A percentile compares a stretch with the other conserved stretches of the same genome.
phyloP scores from a whole-genome alignment of 92 coral and sea anemone genomes.

The Zoanthus sansibaricus region DNA sequence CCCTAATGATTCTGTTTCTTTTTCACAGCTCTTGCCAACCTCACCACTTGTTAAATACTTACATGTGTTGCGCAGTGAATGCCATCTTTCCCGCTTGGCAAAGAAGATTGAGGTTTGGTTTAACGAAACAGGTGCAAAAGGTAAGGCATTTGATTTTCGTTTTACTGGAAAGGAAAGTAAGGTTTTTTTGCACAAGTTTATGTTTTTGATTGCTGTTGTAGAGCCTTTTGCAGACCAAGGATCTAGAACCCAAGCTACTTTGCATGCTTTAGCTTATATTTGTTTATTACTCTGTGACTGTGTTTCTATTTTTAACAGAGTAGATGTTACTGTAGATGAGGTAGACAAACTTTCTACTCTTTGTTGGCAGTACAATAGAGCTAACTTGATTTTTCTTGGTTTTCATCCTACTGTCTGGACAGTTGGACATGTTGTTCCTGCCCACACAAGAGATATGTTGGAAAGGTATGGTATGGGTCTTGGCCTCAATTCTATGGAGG shows the following conservation, averaged over 20 bases:
- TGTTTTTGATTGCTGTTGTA: conserved; percentile 12
- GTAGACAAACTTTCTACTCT: conserved; percentile 25
- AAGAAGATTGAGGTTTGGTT: neutral
- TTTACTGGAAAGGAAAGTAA: neutral
- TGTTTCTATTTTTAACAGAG: conserved; percentile 34
- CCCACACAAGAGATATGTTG: conserved; percentile 3
- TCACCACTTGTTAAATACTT: conserved; percentile 1
- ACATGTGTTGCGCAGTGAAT: conserved; percentile 1
- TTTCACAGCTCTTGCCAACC: conserved; percentile 34
- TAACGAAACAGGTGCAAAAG: conserved; percentile 10
- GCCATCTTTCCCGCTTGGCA: neutral
- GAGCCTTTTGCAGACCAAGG: conserved; percentile 38
- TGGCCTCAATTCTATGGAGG: conserved; percentile 20
- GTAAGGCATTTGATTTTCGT: neutral
- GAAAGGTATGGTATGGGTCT: neutral
- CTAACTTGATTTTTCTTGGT: conserved; percentile 28
- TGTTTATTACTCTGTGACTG: conserved; percentile 52
- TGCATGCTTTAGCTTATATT: conserved; percentile 57
- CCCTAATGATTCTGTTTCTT: conserved; percentile 39
- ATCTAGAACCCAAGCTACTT: conserved; percentile 40
- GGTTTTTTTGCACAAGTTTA: neutral
- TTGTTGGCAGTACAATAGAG: conserved; percentile 23
- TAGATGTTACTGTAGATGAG: conserved; percentile 39
- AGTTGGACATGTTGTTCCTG: conserved; percentile 40
- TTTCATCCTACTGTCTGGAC: conserved; percentile 44